Conservation (phyloP, 1,140 invertebrate species). For the Sitophilus oryzae region DNA sequence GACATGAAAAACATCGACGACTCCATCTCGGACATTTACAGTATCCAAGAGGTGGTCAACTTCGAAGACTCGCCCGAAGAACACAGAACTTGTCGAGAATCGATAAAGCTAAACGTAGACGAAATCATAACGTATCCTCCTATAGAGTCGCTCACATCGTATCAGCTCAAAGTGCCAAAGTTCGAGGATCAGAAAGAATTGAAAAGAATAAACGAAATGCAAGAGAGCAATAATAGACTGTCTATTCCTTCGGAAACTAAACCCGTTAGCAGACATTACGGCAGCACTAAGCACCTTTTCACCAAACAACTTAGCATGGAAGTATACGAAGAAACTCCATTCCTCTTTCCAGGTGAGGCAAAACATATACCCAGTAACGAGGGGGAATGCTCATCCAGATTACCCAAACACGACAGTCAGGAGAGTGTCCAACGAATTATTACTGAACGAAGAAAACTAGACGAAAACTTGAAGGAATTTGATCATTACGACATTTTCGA, state of each 20-base stretch:
- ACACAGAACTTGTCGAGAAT: constrained; percentile 18
- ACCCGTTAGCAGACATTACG: constrained; percentile 40
- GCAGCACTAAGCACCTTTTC: constrained; percentile 44
- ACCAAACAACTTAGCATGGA: constrained; percentile 40
- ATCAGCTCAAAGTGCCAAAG: constrained; percentile 23
- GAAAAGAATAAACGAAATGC: constrained; percentile 29
- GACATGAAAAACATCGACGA: constrained; percentile 42
- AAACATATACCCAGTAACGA: constrained; percentile 8
- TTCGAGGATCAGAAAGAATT: constrained; percentile 19
- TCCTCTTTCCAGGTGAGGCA: constrained; percentile 26
- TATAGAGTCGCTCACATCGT: background rate
- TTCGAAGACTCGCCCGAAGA: constrained; percentile 3
- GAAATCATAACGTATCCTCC: constrained; percentile 23
- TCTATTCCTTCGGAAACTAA: constrained; percentile 34
- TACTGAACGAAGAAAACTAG: constrained; percentile 38
- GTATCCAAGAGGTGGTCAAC: constrained; percentile 29
- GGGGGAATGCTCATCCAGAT: constrained; percentile 8
- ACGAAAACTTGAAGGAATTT: constrained; percentile 39
- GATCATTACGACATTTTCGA: constrained; percentile 41
- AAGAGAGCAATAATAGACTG: constrained; percentile 29
- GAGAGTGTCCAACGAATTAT: constrained; percentile 42
- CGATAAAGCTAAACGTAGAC: constrained; percentile 31
- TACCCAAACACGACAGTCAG: constrained; percentile 38
- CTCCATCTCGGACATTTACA: constrained; percentile 41
- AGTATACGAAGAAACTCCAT: constrained; percentile 38